Evolutionary conservation across 2,888 invertebrate species (phyloP), one percentile per base, ranked within the genome.

Genomic region (Drosophila buzzatii): DNA sequence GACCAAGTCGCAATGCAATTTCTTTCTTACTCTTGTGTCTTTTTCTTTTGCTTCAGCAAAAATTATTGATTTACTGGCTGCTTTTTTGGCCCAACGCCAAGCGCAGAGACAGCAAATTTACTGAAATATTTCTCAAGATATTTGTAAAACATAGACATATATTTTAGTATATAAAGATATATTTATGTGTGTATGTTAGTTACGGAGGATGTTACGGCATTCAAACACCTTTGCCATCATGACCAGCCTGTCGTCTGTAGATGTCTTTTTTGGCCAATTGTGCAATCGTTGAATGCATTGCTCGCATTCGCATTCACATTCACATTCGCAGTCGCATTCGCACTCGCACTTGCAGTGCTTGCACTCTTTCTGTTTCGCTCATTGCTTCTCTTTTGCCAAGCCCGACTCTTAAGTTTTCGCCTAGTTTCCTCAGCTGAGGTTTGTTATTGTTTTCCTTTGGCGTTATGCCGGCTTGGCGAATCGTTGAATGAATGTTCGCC

Each of bases 361-460:
- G 57, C 47, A 66, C 45, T 67, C 53, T 51, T 39, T 42, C 44
- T 33, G 9, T 52, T 41, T 37, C 51, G 49, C 41, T 56, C 39
- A 42, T 20, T 27, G 45, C 7, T 20, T 37, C 31, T 73, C 68
- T 80, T 62, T 49, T 12, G 23, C 37, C 5, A 35, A 37, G 37
- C 55, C 44, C 59, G 58, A 64, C 76, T 77, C 78, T 77, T 76
- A 82, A 74, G 82, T 69, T 74, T 70, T 71, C 56, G 69, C 66
- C 79, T 67, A 67, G 65, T 77, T 83, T 86, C 66, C 89, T 73
- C 84, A 87, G 88, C 89, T 89, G 89, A 76, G 85, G 79, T 89
- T 85, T 85, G 90, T 85, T 85, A 89, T 85, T 85, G 85, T 85
- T 85, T 88, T 90, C 81, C 74, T 87, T 87, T 71, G 70, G 70